Evolutionary conservation across 2,888 invertebrate species (phyloP).

Genomic region (Rotaria magnacalcarata): DNA sequence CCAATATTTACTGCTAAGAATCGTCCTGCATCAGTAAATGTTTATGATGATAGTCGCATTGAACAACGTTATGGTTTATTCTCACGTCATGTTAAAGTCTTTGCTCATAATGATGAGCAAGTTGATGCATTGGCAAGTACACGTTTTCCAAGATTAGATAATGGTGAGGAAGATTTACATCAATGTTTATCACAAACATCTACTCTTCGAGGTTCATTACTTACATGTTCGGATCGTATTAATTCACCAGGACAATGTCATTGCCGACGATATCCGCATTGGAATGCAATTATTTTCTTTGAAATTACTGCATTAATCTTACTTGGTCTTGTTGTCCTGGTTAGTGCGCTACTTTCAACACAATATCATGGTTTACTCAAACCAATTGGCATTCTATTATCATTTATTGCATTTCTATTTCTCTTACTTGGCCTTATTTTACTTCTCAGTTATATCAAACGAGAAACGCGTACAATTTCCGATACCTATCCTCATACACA

Average conservation of each 20-base stretch:
- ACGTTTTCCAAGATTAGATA: conserved; percentile 8
- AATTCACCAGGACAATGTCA: neutral
- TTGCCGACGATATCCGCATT: conserved; percentile 9
- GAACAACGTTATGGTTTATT: neutral
- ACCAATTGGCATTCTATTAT: neutral
- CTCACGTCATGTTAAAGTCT: neutral
- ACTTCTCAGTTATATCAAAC: neutral
- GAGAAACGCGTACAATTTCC: neutral
- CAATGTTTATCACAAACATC: neutral
- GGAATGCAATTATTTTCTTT: conserved; percentile 3
- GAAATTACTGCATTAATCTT: neutral
- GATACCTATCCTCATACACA: neutral
- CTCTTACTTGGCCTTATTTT: neutral
- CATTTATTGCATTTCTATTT: conserved; percentile 6
- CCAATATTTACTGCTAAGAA: neutral
- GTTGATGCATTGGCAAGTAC: neutral
- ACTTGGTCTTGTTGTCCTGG: neutral
- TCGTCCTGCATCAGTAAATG: neutral
- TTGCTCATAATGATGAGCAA: neutral
- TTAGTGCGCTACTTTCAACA: neutral
- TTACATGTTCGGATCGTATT: neutral
- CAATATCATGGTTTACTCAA: neutral
- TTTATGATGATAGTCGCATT: neutral
- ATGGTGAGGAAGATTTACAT: neutral
- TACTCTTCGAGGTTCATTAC: neutral